These are phyloP conservation scores for Orchesella flavescens DNA, from an alignment of 2,888 invertebrate species.

Conservation along the genomic window DNA sequence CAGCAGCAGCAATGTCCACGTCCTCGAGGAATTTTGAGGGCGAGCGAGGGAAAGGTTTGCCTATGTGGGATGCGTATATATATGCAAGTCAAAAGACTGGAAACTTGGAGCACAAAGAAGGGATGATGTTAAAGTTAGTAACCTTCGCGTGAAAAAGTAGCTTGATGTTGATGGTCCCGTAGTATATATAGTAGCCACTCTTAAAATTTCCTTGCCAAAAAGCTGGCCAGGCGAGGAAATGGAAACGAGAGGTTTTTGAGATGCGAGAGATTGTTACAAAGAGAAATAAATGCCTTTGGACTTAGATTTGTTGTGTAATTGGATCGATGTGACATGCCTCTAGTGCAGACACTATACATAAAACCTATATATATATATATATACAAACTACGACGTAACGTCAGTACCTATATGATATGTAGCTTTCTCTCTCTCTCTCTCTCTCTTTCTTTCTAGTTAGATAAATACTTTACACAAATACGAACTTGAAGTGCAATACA, in stretches of 20 bases:
- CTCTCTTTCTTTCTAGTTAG: too few relatives aligned
- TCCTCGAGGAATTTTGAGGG: too few relatives aligned
- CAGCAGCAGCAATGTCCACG: too few relatives aligned
- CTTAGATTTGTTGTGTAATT: conserved; percentile 50
- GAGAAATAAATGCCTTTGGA: conserved; percentile 35
- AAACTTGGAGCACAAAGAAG: too few relatives aligned
- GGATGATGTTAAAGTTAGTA: conserved; percentile 4
- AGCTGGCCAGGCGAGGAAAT: conserved; percentile 36
- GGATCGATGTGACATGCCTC: conserved; percentile 50
- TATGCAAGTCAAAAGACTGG: too few relatives aligned
- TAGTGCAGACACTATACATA: conserved; percentile 25
- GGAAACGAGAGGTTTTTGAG: conserved; percentile 39
- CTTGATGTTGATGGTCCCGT: conserved; percentile 13
- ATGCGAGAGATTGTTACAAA: conserved; percentile 45
- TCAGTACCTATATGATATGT: too few relatives aligned
- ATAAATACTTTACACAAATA: too few relatives aligned
- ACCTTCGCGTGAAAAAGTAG: conserved; percentile 47
- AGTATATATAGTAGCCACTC: background rate
- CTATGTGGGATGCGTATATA: background rate
- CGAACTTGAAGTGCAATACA: background rate
- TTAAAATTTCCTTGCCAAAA: conserved; percentile 16
- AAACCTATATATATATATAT: too few relatives aligned
- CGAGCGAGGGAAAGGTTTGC: background rate
- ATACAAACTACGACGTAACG: too few relatives aligned
- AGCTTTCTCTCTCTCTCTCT: too few relatives aligned